phyloP scores from a whole-genome alignment of 2,797 vertebrate species.

The Pseudomugil tenellus region DNA sequence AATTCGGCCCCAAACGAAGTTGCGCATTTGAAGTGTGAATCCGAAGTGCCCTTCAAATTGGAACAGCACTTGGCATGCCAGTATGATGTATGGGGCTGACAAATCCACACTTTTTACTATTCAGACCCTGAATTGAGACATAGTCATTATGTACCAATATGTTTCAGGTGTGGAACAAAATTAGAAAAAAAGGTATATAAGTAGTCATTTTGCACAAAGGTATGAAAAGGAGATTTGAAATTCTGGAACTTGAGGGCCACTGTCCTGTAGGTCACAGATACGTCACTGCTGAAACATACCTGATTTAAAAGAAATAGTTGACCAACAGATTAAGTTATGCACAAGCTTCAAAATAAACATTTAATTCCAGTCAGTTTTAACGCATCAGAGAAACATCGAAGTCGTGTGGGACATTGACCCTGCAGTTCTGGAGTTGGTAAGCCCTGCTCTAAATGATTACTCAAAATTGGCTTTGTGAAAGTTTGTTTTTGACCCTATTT shows the following conservation, averaged over 20 bases:
- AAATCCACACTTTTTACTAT: too few relatives aligned
- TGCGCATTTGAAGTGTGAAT: too few relatives aligned
- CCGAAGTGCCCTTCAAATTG: too few relatives aligned
- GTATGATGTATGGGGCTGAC: too few relatives aligned
- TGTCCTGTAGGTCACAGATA: not conserved
- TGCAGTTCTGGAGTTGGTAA: too few relatives aligned
- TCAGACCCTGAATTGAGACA: too few relatives aligned
- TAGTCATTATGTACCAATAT: conserved; percentile 28
- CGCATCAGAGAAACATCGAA: too few relatives aligned
- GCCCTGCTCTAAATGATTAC: not conserved
- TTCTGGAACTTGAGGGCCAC: not conserved
- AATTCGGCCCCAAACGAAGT: too few relatives aligned
- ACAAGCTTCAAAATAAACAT: too few relatives aligned
- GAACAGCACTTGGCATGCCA: too few relatives aligned
- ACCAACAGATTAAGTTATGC: not conserved
- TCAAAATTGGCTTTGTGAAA: not conserved
- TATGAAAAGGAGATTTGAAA: not conserved
- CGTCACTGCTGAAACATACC: not conserved
- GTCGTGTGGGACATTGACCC: too few relatives aligned
- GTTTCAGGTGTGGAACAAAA: conserved; percentile 7
- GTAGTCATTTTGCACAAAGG: not conserved
- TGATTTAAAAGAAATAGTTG: not conserved
- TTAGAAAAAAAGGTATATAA: not conserved
- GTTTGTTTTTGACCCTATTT: not conserved
- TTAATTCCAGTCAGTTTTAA: too few relatives aligned